Conservation (phyloP, 2,113 vertebrate genomes). For the Zapus hudsonius region DNA sequence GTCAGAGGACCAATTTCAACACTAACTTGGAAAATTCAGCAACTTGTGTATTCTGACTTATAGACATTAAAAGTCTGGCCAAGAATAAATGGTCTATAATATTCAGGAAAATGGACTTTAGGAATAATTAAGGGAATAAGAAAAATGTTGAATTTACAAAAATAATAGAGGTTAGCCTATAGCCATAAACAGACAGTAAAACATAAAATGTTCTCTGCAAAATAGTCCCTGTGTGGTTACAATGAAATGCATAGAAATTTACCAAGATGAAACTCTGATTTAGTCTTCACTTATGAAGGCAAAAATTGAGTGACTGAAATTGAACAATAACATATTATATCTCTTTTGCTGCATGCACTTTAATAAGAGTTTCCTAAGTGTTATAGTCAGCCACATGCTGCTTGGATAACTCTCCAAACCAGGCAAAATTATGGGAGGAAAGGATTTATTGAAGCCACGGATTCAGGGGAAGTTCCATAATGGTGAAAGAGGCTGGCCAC, state of each 20-base stretch:
- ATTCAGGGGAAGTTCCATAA: too few relatives aligned
- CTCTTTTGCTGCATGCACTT: background rate
- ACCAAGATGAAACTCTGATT: conserved; percentile 34
- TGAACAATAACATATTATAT: background rate
- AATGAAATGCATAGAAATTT: conserved; percentile 50
- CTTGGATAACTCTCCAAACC: too few relatives aligned
- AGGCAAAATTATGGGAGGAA: too few relatives aligned
- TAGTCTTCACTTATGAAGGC: conserved; percentile 29
- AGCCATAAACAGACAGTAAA: conserved; percentile 49
- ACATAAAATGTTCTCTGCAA: conserved; percentile 59
- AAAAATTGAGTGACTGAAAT: conserved; percentile 6
- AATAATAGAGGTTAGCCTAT: conserved; percentile 46
- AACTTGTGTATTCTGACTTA: conserved; percentile 42
- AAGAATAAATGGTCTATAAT: conserved; percentile 53
- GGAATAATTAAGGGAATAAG: conserved; percentile 42
- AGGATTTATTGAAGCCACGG: too few relatives aligned
- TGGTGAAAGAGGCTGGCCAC: too few relatives aligned
- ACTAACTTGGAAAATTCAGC: conserved; percentile 54
- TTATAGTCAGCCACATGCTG: too few relatives aligned
- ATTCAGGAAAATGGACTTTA: conserved; percentile 29
- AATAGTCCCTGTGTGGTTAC: background rate
- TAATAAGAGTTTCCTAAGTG: background rate
- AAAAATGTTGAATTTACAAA: conserved; percentile 64
- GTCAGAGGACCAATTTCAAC: conserved; percentile 38
- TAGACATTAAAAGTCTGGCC: conserved; percentile 41